phyloP scores from a whole-genome alignment of 2,888 invertebrate genomes.

The Icerya purchasi region DNA sequence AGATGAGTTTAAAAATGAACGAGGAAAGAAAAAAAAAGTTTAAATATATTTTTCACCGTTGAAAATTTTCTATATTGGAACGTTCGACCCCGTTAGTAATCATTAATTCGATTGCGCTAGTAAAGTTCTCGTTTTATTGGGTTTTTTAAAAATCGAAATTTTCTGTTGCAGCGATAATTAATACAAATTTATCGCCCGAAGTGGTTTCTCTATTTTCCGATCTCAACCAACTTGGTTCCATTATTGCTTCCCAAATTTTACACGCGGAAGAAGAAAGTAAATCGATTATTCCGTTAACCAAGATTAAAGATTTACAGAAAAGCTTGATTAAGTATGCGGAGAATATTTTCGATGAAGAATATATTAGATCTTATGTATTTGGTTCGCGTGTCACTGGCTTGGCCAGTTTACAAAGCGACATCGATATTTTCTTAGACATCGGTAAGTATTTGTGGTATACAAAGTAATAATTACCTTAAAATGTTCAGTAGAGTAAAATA shows the following conservation, averaged over 20 bases:
- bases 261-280: constrained; percentile 7
- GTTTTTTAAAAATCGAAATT: no score
- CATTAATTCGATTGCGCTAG: no score
- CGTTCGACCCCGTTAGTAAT: no score
- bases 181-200: background rate
- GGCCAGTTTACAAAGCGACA: constrained; percentile 16
- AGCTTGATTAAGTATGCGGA: background rate
- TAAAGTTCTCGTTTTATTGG: no score
- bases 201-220: constrained; percentile 2
- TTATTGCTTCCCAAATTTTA: background rate
- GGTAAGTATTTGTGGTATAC: constrained; percentile 10
- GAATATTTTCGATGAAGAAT: background rate
- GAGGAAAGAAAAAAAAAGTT: no score
- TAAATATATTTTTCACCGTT: no score
- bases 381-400: constrained; percentile 18
- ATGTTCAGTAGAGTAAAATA: background rate
- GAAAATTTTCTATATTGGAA: no score
- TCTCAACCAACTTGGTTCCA: background rate
- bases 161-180: background rate
- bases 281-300: no score
- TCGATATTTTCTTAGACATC: constrained; percentile 17
- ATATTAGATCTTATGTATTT: constrained; percentile 11
- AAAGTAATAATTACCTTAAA: background rate
- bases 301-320: background rate
- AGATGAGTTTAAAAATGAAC: no score